Conservation (phyloP, 1,140 invertebrate species). For the Zaprionus lachaisei region DNA sequence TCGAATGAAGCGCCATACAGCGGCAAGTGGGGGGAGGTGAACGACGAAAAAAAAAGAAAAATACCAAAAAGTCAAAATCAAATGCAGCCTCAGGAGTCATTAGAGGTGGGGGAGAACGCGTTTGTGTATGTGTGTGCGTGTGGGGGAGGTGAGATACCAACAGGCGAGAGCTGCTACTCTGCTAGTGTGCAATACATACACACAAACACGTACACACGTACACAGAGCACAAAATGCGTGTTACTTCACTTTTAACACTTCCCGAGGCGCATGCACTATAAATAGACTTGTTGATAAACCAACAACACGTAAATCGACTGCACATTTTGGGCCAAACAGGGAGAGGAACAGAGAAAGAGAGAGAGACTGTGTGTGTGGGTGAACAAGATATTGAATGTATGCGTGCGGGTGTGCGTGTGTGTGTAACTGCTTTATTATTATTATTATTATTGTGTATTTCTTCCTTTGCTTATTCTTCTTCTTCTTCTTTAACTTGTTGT, state of each 20-base stretch:
- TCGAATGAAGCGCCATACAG: conserved; percentile 2
- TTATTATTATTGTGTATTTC: conserved; percentile 21
- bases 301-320: conserved; percentile 41
- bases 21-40: background rate
- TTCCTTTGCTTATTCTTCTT: conserved; percentile 1
- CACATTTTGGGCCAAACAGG: conserved; percentile 43
- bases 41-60: too few relatives aligned
- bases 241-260: conserved; percentile 52
- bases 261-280: conserved; percentile 59
- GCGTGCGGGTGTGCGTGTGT: conserved; percentile 16
- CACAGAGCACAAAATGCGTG: conserved; percentile 6
- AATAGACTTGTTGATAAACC: conserved; percentile 80
- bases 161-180: background rate
- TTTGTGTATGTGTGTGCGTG: background rate
- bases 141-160: conserved; percentile 4
- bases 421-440: conserved; percentile 31
- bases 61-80: conserved; percentile 12
- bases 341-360: conserved; percentile 1
- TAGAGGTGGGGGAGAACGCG: background rate
- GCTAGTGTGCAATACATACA: background rate
- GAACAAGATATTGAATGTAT: conserved; percentile 33
- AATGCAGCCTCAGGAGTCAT: conserved; percentile 40
- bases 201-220: background rate
- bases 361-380: background rate
- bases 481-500: background rate